Evolutionary conservation across 2,888 invertebrate species (phyloP), one percentile per base, ranked within the genome.

Genomic region (Pseudococcus viburni): DNA sequence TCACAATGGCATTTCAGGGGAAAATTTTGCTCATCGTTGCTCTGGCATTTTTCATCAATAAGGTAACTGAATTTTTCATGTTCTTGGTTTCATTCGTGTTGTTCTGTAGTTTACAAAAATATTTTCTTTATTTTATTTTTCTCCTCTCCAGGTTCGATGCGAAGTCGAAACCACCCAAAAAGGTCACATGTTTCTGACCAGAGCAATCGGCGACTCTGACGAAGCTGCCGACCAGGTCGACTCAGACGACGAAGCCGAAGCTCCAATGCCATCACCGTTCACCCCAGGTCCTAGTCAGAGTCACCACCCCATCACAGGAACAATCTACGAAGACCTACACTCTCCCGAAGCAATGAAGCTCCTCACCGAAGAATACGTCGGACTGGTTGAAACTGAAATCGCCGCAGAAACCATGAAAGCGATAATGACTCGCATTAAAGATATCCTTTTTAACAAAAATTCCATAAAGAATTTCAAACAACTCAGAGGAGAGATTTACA

Each of bases 1-100:
- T 39, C 73, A 73, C 39, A 33, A 73, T 73, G 73, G 26, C 33
- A 33, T 33, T 73, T 33, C 73, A 73, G 15, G 73, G 73, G 33
- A 73, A 73, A 73, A 73, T 73, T 73, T 33, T 73, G 33, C 33
- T 73, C 73, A 73, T 73, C 33, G 11, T 73, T 5, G 73, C 33
- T 33, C 9, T 73, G 11, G 26, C 73, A 33, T 73, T 73, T 73
- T 39, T 73, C 73, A 17, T 73, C 33, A 15, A 39, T 6, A 33
- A 73, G 9, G 73, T 73, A 73, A 68, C 5, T 33, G 17, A 8
- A 73, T 73, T 33, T 33, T 73, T 73, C 33, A 2, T 26, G 1
- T 39, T 73, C 33, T 12, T 15, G n/a, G n/a, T 26, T 7, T 73
- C 15, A 33, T 4, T 26, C 11, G 15, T 68, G 6, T 17, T 15